Conservation (phyloP, 1,140 invertebrate genomes). For the Plectrocnemia conspersa region DNA sequence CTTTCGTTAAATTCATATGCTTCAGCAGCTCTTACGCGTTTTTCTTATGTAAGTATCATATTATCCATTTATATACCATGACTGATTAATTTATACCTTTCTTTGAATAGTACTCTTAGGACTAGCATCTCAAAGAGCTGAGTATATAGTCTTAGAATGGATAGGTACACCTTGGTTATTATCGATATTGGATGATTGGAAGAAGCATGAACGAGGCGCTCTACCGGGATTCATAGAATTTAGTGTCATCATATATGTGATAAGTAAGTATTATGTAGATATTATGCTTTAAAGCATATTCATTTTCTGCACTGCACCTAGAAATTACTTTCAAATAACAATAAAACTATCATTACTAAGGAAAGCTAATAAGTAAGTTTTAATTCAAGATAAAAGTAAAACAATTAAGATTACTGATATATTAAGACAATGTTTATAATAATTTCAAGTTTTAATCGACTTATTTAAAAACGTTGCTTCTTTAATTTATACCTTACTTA, state of each 20-base stretch:
- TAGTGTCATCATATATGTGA: slow-evolving; percentile 74
- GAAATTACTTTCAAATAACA: too few relatives aligned
- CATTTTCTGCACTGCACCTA: too few relatives aligned
- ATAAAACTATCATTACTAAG: too few relatives aligned
- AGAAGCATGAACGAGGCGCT: slow-evolving; percentile 72
- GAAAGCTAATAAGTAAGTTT: too few relatives aligned
- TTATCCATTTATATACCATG: slow-evolving; percentile 3
- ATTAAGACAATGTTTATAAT: too few relatives aligned
- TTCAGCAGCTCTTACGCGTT: slow-evolving; percentile 86
- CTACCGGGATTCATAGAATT: slow-evolving; percentile 81
- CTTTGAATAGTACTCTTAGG: slow-evolving; percentile 64
- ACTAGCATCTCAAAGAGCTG: slow-evolving; percentile 75
- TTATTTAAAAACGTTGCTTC: too few relatives aligned
- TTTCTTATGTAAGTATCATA: slow-evolving; percentile 71
- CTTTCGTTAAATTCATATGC: slow-evolving; percentile 91
- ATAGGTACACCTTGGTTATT: slow-evolving; percentile 70
- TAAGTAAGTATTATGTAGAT: slow-evolving; percentile 63
- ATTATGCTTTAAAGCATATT: too few relatives aligned
- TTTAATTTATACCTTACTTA: too few relatives aligned
- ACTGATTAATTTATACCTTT: background rate
- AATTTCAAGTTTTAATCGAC: too few relatives aligned
- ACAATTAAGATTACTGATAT: too few relatives aligned
- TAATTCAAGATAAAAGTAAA: too few relatives aligned
- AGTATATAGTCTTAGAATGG: slow-evolving; percentile 71
- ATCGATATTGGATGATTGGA: slow-evolving; percentile 66